Percentiles rank a stretch among this genome's conserved stretches.
Conservation (phyloP, 2,113 vertebrate genomes). For the Tylochromis polylepis region DNA sequence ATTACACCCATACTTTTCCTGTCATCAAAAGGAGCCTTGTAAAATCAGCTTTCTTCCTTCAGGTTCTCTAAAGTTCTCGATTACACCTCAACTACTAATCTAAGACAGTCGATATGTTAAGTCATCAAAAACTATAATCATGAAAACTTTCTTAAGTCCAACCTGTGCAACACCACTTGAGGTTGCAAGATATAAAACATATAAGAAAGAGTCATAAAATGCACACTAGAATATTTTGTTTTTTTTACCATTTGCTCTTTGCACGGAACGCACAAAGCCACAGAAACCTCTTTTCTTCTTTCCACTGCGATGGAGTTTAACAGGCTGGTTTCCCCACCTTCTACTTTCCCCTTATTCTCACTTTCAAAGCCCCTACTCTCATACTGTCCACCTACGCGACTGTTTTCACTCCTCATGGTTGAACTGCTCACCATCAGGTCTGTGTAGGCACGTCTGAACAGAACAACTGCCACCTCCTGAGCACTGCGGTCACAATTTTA, state of each 20-base stretch:
- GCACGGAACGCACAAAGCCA: neutral
- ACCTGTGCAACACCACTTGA: neutral
- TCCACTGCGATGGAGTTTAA: neutral
- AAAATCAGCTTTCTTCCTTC: neutral
- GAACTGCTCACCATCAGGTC: neutral
- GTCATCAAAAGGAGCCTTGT: neutral
- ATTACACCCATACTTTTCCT: neutral
- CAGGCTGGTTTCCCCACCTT: neutral
- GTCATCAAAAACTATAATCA: neutral
- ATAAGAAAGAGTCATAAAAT: neutral
- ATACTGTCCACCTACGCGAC: slow-evolving; percentile 4
- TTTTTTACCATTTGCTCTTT: neutral
- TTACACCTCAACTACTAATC: neutral
- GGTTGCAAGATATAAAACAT: neutral
- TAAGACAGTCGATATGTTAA: neutral
- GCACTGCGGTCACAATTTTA: neutral
- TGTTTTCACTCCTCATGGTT: neutral
- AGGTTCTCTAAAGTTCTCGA: neutral
- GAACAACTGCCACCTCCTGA: neutral
- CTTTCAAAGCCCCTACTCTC: neutral
- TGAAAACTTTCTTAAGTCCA: neutral
- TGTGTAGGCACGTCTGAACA: neutral
- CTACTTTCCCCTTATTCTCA: neutral
- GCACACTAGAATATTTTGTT: neutral
- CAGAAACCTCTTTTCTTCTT: neutral